Evolutionary conservation across 2,797 vertebrate species (phyloP).

Genomic region (Schizopygopsis pylzovi): DNA sequence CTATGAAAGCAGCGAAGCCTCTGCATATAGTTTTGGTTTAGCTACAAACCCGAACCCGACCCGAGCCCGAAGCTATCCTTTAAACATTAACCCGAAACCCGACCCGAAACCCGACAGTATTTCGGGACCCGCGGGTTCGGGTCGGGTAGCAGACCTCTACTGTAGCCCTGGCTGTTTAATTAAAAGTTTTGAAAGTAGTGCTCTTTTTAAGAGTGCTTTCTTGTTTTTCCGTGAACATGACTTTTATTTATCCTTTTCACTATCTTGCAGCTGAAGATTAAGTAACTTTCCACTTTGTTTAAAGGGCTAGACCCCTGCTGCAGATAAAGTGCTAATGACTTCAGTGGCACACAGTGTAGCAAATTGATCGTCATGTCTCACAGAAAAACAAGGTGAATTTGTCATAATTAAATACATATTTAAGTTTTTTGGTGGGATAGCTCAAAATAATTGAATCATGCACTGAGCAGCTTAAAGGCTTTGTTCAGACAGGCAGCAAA

Average conservation of each 20-base stretch:
- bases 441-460: neutral
- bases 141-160: too few relatives aligned
- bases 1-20: too few relatives aligned
- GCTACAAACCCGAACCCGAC: too few relatives aligned
- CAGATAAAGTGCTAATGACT: slow-evolving; percentile 38
- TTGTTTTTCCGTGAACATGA: neutral
- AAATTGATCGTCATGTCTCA: slow-evolving; percentile 65
- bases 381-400: slow-evolving; percentile 59
- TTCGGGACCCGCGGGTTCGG: too few relatives aligned
- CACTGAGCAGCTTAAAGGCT: neutral
- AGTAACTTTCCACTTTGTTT: neutral
- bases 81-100: too few relatives aligned
- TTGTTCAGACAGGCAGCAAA: neutral
- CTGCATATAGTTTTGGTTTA: too few relatives aligned
- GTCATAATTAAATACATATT: slow-evolving; percentile 59
- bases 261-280: neutral
- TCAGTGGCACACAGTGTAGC: slow-evolving; percentile 40
- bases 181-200: slow-evolving; percentile 15
- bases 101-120: too few relatives aligned
- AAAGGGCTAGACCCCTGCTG: slow-evolving; percentile 36
- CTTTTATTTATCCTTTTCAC: neutral
- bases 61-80: too few relatives aligned
- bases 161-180: slow-evolving; percentile 16
- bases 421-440: neutral
- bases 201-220: neutral